These are phyloP conservation scores for Oreortyx pictus DNA, from an alignment of 2,797 vertebrate genomes.

Conservation along the genomic window DNA sequence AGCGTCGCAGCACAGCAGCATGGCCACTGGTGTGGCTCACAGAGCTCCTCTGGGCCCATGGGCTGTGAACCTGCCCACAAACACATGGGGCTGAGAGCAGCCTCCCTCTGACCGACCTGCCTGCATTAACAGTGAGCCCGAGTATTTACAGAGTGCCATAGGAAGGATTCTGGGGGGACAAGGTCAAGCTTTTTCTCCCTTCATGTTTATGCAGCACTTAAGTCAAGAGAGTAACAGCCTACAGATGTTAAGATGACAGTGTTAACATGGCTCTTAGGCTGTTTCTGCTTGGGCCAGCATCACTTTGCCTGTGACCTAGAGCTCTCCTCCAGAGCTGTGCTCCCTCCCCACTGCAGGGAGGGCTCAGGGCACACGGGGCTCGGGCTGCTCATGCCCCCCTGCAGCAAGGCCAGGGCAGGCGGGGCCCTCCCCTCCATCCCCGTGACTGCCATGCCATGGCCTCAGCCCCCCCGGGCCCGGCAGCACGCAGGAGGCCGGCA, in stretches of 20 bases:
- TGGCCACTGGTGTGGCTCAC: no score
- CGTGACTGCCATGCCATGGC: no score
- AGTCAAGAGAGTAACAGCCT: not conserved
- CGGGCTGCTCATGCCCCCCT: no score
- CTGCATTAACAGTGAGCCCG: not conserved
- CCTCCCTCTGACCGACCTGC: not conserved
- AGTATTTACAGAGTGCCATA: fast-evolving
- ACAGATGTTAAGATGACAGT: not conserved
- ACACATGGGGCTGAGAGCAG: not conserved
- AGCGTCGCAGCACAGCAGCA: no score
- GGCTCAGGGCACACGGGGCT: no score
- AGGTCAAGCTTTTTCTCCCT: not conserved
- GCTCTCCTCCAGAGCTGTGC: fast-evolving
- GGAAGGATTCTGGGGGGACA: not conserved
- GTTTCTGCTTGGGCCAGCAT: not conserved
- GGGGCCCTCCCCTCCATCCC: no score
- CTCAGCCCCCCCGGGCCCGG: not conserved
- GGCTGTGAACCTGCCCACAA: not conserved
- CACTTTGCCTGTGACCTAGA: not conserved
- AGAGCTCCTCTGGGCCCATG: fast-evolving
- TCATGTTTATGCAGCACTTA: conserved; percentile 1
- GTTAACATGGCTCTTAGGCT: not conserved
- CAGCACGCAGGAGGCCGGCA: not conserved
- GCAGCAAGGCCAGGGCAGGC: no score
- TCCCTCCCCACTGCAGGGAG: not conserved